Conservation (phyloP, 1,140 invertebrate species). For the Drosophila seguyi region DNA sequence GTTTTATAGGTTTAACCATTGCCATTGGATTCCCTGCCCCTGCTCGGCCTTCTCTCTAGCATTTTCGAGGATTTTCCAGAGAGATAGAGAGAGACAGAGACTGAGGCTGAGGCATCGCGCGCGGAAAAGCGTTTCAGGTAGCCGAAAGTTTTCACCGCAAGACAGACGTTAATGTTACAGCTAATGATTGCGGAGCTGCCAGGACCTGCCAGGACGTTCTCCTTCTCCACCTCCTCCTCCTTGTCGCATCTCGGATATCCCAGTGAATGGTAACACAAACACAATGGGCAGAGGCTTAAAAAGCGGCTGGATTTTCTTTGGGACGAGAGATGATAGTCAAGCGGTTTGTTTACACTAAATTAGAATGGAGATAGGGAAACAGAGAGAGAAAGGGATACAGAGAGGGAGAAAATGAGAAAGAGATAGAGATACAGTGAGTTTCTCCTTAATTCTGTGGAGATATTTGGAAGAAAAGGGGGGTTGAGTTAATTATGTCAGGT, state of each 20-base stretch:
- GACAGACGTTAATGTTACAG: conserved; percentile 52
- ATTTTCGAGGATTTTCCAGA: conserved; percentile 21
- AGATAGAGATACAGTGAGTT: neutral
- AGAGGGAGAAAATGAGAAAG: neutral
- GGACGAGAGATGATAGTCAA: conserved; percentile 22
- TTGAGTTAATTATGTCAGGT: conserved; percentile 30
- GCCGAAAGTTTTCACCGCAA: conserved; percentile 46
- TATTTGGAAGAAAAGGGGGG: neutral
- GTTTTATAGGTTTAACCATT: conserved; percentile 73
- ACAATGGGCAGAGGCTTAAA: conserved; percentile 35
- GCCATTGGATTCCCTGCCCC: conserved; percentile 48
- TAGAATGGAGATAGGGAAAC: conserved; percentile 11
- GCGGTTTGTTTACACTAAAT: conserved; percentile 44
- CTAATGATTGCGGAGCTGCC: conserved; percentile 44
- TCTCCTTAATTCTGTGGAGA: conserved; percentile 5
- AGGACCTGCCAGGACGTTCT: conserved; percentile 2
- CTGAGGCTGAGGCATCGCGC: neutral
- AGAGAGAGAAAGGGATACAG: neutral
- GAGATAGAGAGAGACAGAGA: too few relatives aligned
- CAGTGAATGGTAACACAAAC: conserved; percentile 23
- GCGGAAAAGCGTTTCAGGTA: conserved; percentile 37
- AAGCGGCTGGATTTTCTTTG: conserved; percentile 21
- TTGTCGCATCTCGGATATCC: conserved; percentile 4
- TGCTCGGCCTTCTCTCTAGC: neutral
- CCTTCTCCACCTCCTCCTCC: neutral